phyloP scores from a whole-genome alignment of 1,140 invertebrate genomes.

The Notospermus geniculatus region DNA sequence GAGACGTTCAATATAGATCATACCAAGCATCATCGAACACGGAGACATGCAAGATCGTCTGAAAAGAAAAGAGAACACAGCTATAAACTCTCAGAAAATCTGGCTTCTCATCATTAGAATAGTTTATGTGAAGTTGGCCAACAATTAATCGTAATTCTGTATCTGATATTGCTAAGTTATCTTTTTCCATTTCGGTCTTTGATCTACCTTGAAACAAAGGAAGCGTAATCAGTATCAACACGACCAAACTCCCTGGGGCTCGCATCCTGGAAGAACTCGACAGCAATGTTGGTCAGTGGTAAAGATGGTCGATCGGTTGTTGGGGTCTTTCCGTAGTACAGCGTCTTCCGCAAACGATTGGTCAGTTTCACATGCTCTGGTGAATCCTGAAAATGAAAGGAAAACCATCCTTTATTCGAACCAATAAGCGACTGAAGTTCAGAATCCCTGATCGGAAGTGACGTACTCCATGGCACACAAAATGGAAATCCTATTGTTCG shows the following conservation, averaged over 20 bases:
- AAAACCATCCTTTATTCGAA: too few species aligned
- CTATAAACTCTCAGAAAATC: too few species aligned
- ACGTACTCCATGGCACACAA: too few species aligned
- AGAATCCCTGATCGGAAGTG: too few species aligned
- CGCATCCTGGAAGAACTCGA: slow-evolving; percentile 74
- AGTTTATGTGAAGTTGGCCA: too few species aligned
- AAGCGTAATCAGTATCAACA: slow-evolving; percentile 75
- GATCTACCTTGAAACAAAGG: slow-evolving; percentile 65
- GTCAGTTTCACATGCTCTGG: slow-evolving; percentile 47
- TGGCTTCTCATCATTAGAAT: too few species aligned
- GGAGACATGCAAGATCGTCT: slow-evolving; percentile 81
- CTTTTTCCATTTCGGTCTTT: too few species aligned
- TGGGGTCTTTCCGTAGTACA: slow-evolving; percentile 79
- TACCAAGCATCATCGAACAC: slow-evolving; percentile 72
- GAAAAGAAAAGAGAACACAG: slow-evolving; percentile 13
- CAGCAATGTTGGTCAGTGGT: slow-evolving; percentile 76
- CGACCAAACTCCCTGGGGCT: slow-evolving; percentile 72
- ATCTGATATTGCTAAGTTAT: too few species aligned
- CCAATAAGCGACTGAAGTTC: too few species aligned
- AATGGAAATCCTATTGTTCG: too few species aligned
- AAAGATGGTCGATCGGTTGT: slow-evolving; percentile 70
- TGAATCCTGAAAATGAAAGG: slow-evolving; percentile 12
- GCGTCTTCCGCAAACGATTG: slow-evolving; percentile 75
- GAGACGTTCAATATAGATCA: slow-evolving; percentile 83
- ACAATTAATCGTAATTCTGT: too few species aligned